These are phyloP conservation scores for Apis florea DNA, from an alignment of 1,140 invertebrate species.

Conservation along the genomic window DNA sequence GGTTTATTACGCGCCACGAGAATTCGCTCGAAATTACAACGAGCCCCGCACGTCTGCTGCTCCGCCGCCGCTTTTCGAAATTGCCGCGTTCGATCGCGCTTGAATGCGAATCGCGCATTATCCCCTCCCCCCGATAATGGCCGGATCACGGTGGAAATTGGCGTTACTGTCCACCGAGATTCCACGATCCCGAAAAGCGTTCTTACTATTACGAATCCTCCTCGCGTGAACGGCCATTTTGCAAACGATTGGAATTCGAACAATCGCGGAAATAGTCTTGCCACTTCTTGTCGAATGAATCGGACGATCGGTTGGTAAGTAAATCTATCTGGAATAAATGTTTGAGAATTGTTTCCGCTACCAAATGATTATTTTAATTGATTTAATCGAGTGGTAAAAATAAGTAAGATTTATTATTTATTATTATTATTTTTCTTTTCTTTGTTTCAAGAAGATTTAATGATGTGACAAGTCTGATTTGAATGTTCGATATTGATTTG, in stretches of 20 bases:
- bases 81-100: slow-evolving; percentile 23
- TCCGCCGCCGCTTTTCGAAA: slow-evolving; percentile 47
- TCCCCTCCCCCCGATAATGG: slow-evolving; percentile 7
- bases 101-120: slow-evolving; percentile 62
- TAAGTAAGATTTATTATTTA: too few relatives aligned
- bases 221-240: neutral
- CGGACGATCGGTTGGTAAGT: neutral
- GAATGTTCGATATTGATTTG: too few relatives aligned
- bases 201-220: neutral
- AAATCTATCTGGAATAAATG: too few relatives aligned
- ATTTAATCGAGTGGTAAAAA: too few relatives aligned
- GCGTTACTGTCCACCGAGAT: neutral
- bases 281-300: neutral
- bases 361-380: too few relatives aligned
- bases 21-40: slow-evolving; percentile 52
- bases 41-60: slow-evolving; percentile 10
- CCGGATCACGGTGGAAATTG: slow-evolving; percentile 23
- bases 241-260: neutral
- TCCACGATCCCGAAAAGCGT: neutral
- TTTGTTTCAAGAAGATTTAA: too few relatives aligned
- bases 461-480: too few relatives aligned
- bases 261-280: neutral
- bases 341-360: too few relatives aligned
- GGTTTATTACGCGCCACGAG: slow-evolving; percentile 55
- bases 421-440: too few relatives aligned